Evolutionary conservation across 1,140 invertebrate species (phyloP).

Genomic region (Aradophagus sp.): DNA sequence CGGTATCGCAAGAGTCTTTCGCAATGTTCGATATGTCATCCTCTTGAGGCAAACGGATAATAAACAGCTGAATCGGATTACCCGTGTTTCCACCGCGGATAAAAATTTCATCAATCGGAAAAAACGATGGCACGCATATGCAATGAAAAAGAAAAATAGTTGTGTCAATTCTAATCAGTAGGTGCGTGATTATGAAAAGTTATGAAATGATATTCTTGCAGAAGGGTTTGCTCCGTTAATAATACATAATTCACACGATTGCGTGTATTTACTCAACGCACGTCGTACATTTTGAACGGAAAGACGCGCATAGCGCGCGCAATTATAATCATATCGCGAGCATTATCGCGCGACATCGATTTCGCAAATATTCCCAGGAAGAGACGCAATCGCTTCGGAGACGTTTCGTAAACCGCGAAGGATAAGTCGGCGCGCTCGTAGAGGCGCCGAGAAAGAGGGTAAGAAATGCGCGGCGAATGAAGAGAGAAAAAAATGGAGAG

Average conservation of each 20-base stretch:
- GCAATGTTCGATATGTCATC: no score
- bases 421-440: constrained; percentile 24
- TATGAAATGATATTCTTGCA: constrained; percentile 44
- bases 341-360: constrained; percentile 69
- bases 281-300: constrained; percentile 54
- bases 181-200: constrained; percentile 44
- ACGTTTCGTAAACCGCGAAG: constrained; percentile 38
- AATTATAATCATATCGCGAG: constrained; percentile 65
- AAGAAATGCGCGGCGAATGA: constrained; percentile 24
- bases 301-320: constrained; percentile 52
- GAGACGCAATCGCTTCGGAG: constrained; percentile 47
- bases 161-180: constrained; percentile 36
- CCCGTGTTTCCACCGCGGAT: no score
- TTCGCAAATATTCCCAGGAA: constrained; percentile 69
- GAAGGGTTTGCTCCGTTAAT: constrained; percentile 38
- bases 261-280: constrained; percentile 56
- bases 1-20: no score
- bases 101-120: no score
- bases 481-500: no score
- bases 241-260: constrained; percentile 60
- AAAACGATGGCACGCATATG: constrained; percentile 8
- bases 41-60: no score
- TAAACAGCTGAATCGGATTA: no score
- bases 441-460: background rate
- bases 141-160: constrained; percentile 41